Conservation (phyloP, 2,888 invertebrate genomes). For the Tipula unca region DNA sequence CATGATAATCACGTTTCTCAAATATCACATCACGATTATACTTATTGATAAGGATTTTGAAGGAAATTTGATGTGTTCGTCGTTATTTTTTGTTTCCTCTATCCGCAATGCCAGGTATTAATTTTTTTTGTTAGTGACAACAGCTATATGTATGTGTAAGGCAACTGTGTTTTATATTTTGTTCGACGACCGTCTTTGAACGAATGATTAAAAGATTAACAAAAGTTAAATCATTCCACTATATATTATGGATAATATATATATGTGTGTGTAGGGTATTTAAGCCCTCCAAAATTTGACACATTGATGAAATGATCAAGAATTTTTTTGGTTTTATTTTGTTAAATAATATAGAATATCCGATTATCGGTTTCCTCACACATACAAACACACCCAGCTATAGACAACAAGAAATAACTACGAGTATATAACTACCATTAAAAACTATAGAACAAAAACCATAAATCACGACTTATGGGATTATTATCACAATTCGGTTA, state of each 20-base stretch:
- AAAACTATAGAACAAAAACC: not conserved
- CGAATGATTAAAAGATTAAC: not conserved
- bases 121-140: not conserved
- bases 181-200: not conserved
- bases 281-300: not conserved
- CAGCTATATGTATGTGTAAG: not conserved
- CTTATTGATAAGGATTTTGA: not conserved
- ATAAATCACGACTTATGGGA: not conserved
- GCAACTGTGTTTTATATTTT: not conserved
- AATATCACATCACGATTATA: not conserved
- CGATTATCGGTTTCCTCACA: not conserved
- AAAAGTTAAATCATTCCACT: not conserved
- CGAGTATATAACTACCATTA: not conserved
- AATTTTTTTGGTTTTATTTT: not conserved
- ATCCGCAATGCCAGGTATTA: not conserved
- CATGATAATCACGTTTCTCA: not conserved
- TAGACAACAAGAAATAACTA: not conserved
- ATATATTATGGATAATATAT: no score
- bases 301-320: not conserved
- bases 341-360: not conserved
- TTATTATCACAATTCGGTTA: not conserved
- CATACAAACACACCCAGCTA: not conserved
- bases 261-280: not conserved
- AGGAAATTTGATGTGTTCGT: not conserved
- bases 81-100: not conserved